Conservation (phyloP, 2,113 vertebrate genomes). For the Solea senegalensis region DNA sequence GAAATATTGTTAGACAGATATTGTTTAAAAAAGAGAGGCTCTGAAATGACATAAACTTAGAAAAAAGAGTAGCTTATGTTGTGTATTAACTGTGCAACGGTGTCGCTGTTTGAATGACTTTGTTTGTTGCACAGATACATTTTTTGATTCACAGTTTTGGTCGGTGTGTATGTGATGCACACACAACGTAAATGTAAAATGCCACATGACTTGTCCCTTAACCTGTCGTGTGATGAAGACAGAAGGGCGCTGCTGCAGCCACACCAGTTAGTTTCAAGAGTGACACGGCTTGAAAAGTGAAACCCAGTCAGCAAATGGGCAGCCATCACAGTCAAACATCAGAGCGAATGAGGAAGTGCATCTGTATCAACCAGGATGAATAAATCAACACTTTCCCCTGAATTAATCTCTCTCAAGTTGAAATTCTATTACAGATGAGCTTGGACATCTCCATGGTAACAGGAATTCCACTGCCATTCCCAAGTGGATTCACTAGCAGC, state of each 20-base stretch:
- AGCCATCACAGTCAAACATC: constrained; percentile 51
- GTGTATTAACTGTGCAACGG: too few relatives aligned
- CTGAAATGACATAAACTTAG: too few relatives aligned
- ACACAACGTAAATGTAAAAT: not conserved
- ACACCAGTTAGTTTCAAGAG: constrained; percentile 16
- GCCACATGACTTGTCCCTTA: constrained; percentile 1
- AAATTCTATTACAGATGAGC: constrained; percentile 71
- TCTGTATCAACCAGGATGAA: constrained; percentile 69
- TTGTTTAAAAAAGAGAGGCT: too few relatives aligned
- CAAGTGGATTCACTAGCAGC: constrained; percentile 69
- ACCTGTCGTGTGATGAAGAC: not conserved
- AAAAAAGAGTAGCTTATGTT: too few relatives aligned
- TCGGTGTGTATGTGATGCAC: too few relatives aligned
- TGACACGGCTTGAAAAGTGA: constrained; percentile 51
- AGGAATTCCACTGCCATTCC: constrained; percentile 76
- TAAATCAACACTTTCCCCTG: constrained; percentile 80
- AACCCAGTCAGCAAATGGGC: constrained; percentile 49
- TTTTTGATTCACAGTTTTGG: too few relatives aligned
- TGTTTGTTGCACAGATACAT: too few relatives aligned
- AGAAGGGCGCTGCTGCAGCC: constrained; percentile 3
- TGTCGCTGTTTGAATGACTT: too few relatives aligned
- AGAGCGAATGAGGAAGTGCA: constrained; percentile 56
- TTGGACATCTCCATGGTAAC: constrained; percentile 80
- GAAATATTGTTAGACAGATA: too few relatives aligned
- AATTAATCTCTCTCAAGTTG: constrained; percentile 76